These are phyloP conservation scores for Drosophila vallismaia DNA, from an alignment of 2,888 invertebrate species.

Conservation along the genomic window DNA sequence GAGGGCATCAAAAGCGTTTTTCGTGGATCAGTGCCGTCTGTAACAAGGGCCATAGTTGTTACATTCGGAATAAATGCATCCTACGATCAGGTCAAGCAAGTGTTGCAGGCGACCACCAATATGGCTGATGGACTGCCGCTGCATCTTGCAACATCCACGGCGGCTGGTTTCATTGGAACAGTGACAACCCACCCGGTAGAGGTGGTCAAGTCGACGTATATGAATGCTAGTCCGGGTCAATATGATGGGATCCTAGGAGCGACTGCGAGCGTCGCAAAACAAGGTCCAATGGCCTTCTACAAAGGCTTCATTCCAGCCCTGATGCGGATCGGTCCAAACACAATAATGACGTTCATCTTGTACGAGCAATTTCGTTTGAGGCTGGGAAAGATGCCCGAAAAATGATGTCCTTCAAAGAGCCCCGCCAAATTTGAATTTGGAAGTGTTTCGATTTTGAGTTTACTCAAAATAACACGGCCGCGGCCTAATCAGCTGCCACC, in stretches of 20 bases:
- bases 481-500: constrained; percentile 72
- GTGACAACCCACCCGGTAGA: constrained; percentile 96
- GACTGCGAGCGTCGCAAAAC: constrained; percentile 90
- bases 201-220: constrained; percentile 97
- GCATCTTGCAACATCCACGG: constrained; percentile 93
- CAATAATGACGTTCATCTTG: constrained; percentile 96
- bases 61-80: constrained; percentile 98
- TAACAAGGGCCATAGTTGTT: constrained; percentile 93
- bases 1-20: constrained; percentile 91
- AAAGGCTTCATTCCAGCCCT: constrained; percentile 98
- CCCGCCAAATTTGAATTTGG: background rate
- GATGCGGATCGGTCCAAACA: constrained; percentile 96
- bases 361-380: constrained; percentile 94
- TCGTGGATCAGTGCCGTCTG: constrained; percentile 94
- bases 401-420: background rate
- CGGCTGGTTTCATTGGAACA: constrained; percentile 86
- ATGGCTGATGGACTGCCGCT: constrained; percentile 92
- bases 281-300: constrained; percentile 95
- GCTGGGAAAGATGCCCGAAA: constrained; percentile 85
- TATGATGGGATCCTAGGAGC: constrained; percentile 89
- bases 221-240: constrained; percentile 97
- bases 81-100: constrained; percentile 92
- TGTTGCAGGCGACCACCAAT: constrained; percentile 87
- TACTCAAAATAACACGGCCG: constrained; percentile 31
- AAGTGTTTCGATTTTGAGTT: constrained; percentile 8